Conservation (phyloP, 2,888 invertebrate genomes). For the Drosophila borealis region DNA sequence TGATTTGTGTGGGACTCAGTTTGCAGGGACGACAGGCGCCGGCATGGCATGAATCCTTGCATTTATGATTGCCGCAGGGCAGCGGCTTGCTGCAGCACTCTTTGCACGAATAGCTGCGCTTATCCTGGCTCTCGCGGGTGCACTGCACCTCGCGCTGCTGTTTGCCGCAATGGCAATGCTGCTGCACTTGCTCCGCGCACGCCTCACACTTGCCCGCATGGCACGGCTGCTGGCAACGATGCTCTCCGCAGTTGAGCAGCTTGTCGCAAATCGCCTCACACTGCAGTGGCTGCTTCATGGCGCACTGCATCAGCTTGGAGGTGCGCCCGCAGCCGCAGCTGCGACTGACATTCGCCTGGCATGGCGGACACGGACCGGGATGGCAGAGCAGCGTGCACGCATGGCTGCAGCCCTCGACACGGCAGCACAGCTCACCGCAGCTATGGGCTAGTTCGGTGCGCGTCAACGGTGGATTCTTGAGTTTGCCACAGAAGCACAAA, state of each 20-base stretch:
- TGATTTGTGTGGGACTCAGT: constrained; percentile 87
- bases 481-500: constrained; percentile 95
- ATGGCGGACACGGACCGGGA: constrained; percentile 97
- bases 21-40: constrained; percentile 89
- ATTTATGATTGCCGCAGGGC: constrained; percentile 90
- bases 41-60: constrained; percentile 89
- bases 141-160: constrained; percentile 88
- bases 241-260: constrained; percentile 90
- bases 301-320: constrained; percentile 89
- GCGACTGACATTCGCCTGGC: constrained; percentile 90
- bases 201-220: constrained; percentile 91
- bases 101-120: constrained; percentile 87
- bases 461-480: constrained; percentile 90
- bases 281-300: constrained; percentile 89
- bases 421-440: constrained; percentile 94
- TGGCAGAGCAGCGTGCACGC: constrained; percentile 94
- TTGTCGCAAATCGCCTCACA: constrained; percentile 92
- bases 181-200: constrained; percentile 89
- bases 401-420: constrained; percentile 87
- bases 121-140: constrained; percentile 86
- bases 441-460: constrained; percentile 94
- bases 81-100: constrained; percentile 87
- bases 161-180: constrained; percentile 91
- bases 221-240: constrained; percentile 90
- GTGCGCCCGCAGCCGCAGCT: constrained; percentile 93